Base-by-base conservation (phyloP, 2,888 invertebrate genomes). In the Ypsolopha sequella region DNA sequence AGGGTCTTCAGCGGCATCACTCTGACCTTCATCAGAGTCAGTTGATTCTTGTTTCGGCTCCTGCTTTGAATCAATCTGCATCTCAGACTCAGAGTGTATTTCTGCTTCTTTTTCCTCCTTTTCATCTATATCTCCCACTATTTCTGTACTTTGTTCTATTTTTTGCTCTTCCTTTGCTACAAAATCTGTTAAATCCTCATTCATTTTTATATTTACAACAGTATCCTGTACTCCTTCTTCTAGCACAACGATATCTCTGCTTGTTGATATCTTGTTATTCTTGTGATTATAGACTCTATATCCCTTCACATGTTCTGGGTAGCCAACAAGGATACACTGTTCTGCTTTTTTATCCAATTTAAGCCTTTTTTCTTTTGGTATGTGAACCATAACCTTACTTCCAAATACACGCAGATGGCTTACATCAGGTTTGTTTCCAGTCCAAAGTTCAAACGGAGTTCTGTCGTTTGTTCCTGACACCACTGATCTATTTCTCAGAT, bases 401-500 rank as follows among this genome's bases (percentile, higher is more conserved):
- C 48, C 48, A 48, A 48, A 48, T 34, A 48, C 36, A 36, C 36
- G 35, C n/a, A 48, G 7, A 36, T 48, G 35, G 11, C 48, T 48
- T 10, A 48, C 10, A n/a, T 48, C 36, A 36, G 48, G 48, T 48
- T 48, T 48, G 6, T 6, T 9, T 8, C 43, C 43, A 9, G 43
- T 43, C 43, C 43, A 43, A 7, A 43, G 7, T 43, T 43, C 43
- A n/a, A 10, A 9, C 7, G 43, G 43, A 7, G 43, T 43, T 43
- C 7, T 43, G 13, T 43, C n/a, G n/a, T n/a, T 43, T 11, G n/a
- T 7, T 11, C 43, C 43, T 11, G 13, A 10, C 7, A 13, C 43
- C 7, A 43, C 13, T 10, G 43, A 43, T 11, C 14, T 24, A 55
- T n/a, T 9, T 51, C 52, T 54, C n/a, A n/a, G n/a, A n/a, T n/a